A percentile compares a stretch with the other conserved stretches of the same genome.
Conservation (phyloP, 1,140 invertebrate genomes). For the Hylaeus anthracinus region DNA sequence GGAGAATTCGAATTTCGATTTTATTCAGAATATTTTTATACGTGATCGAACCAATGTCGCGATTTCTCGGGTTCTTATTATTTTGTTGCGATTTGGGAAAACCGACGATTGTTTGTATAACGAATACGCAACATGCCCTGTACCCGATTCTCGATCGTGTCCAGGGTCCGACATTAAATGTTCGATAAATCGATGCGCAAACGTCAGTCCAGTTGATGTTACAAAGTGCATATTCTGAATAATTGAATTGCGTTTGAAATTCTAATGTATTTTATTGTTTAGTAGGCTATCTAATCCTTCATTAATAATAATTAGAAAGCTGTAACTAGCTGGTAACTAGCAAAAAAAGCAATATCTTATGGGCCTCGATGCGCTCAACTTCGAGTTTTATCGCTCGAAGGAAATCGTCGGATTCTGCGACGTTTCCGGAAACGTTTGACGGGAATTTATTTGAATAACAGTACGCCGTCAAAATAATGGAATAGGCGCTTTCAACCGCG, state of each 20-base stretch:
- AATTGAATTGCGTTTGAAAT: not conserved
- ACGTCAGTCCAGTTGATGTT: not conserved
- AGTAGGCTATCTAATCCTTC: no score
- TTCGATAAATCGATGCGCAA: not conserved
- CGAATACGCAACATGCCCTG: not conserved
- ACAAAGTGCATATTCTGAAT: not conserved
- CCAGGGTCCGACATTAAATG: not conserved
- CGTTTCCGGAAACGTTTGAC: conserved; percentile 21
- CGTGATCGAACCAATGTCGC: no score
- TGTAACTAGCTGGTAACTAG: no score
- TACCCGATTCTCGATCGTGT: conserved; percentile 1
- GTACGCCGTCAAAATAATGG: not conserved
- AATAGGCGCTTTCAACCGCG: conserved; percentile 7
- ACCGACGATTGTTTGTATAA: not conserved
- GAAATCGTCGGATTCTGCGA: not conserved
- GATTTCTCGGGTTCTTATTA: not conserved
- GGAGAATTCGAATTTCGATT: not conserved
- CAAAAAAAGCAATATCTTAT: no score
- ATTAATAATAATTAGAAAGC: no score
- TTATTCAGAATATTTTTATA: no score
- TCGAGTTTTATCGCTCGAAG: not conserved
- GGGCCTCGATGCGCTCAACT: no score
- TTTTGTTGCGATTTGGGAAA: not conserved
- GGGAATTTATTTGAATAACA: conserved; percentile 20
- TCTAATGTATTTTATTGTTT: no score